phyloP scores from a whole-genome alignment of 2,113 vertebrate genomes.

The Grantiella picta region DNA sequence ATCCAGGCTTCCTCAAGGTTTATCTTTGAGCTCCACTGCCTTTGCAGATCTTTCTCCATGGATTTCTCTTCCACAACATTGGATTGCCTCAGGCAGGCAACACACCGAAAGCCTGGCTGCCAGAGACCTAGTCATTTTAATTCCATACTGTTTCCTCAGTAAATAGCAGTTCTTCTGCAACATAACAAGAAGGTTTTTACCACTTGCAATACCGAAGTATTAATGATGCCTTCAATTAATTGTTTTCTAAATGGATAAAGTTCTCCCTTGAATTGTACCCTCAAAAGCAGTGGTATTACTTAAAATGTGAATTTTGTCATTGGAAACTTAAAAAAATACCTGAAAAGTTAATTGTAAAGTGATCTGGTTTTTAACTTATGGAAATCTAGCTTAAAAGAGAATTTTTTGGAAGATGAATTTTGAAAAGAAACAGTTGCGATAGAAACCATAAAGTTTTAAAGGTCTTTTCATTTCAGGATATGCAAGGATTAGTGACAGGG shows the following conservation, averaged over 20 bases:
- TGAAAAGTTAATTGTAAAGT: background rate
- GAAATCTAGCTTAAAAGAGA: background rate
- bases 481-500: background rate
- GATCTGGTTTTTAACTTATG: background rate
- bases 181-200: background rate
- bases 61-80: background rate
- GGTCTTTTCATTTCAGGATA: background rate
- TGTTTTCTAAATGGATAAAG: background rate
- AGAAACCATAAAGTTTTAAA: conserved; percentile 26
- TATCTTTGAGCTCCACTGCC: background rate
- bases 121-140: background rate
- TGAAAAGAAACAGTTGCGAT: background rate
- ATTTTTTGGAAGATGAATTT: conserved; percentile 7
- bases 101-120: background rate
- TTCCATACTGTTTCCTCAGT: background rate
- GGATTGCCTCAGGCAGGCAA: conserved; percentile 1
- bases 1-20: background rate
- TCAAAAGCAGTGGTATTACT: background rate
- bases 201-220: background rate
- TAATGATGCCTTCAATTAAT: background rate
- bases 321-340: background rate
- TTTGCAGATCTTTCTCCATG: background rate
- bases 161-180: background rate
- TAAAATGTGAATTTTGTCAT: background rate
- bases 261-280: background rate